A percentile compares a stretch with the other conserved stretches of the same genome.
These are phyloP conservation scores for Catalaphyllia jardinei DNA, from an alignment of 64 coral and sea anemone genomes.

Conservation along the genomic window DNA sequence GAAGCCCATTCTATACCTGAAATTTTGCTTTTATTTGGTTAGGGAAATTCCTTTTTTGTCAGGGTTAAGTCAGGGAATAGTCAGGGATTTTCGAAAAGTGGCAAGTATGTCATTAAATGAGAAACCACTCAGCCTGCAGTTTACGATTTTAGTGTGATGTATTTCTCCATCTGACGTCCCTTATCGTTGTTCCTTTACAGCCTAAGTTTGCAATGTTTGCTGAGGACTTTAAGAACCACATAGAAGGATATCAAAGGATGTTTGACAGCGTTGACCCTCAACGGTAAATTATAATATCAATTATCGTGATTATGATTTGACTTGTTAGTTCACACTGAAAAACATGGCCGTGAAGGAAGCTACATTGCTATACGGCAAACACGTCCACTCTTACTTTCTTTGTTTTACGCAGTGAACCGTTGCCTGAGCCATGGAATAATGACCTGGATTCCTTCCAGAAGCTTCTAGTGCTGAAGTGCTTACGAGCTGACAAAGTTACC, in stretches of 20 bases:
- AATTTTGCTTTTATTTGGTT: no score
- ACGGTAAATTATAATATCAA: conserved; percentile 48
- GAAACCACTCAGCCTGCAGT: no score
- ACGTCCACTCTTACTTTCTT: neutral
- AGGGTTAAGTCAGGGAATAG: no score
- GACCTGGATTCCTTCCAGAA: conserved; percentile 90
- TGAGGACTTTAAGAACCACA: conserved; percentile 69
- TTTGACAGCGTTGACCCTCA: conserved; percentile 96
- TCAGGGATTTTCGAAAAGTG: no score
- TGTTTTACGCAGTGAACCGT: conserved; percentile 57
- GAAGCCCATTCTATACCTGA: no score
- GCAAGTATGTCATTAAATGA: no score
- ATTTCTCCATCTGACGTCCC: neutral
- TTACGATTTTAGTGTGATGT: neutral
- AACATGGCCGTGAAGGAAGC: neutral
- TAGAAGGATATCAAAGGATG: conserved; percentile 79
- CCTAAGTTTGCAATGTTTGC: conserved; percentile 82
- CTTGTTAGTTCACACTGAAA: neutral
- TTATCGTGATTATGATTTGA: neutral
- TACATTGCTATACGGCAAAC: no score
- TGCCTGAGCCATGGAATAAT: conserved; percentile 91
- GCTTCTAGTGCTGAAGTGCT: conserved; percentile 86
- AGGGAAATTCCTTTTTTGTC: no score
- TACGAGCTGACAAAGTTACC: conserved; percentile 94
- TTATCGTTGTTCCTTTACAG: conserved; percentile 42